phyloP scores from a whole-genome alignment of 2,888 invertebrate genomes.

The Xestia c-nigrum region DNA sequence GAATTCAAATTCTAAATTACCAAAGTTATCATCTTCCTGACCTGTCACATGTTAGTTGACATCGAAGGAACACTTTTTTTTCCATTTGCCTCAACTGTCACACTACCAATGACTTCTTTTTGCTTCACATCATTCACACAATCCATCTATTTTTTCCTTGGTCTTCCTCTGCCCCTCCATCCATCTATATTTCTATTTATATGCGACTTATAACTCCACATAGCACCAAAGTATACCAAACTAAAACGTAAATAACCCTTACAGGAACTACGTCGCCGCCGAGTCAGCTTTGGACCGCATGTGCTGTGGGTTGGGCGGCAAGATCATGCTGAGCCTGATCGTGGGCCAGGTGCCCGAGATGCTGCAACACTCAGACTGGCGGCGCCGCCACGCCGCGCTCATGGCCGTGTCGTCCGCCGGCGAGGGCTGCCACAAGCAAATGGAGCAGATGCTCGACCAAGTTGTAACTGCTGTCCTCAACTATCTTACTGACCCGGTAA shows the following conservation, averaged over 20 bases:
- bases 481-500: conserved; percentile 95
- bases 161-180: no score
- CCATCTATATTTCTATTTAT: no score
- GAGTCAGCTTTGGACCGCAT: conserved; percentile 99
- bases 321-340: conserved; percentile 97
- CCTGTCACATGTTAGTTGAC: no score
- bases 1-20: not conserved
- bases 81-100: no score
- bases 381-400: conserved; percentile 98
- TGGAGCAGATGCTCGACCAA: conserved; percentile 98
- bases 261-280: conserved; percentile 97
- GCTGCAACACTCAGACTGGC: conserved; percentile 96
- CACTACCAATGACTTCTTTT: no score
- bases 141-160: no score
- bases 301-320: conserved; percentile 98
- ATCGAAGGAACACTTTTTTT: no score
- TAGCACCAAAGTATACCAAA: not conserved
- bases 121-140: no score
- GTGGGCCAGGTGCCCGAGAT: conserved; percentile 96
- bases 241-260: not conserved
- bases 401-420: conserved; percentile 99
- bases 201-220: no score
- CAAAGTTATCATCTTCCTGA: no score
- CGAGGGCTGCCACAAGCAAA: conserved; percentile 99
- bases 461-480: conserved; percentile 97